Evolutionary conservation across 1,140 invertebrate species (phyloP).

Genomic region (Epicauta chinensis): DNA sequence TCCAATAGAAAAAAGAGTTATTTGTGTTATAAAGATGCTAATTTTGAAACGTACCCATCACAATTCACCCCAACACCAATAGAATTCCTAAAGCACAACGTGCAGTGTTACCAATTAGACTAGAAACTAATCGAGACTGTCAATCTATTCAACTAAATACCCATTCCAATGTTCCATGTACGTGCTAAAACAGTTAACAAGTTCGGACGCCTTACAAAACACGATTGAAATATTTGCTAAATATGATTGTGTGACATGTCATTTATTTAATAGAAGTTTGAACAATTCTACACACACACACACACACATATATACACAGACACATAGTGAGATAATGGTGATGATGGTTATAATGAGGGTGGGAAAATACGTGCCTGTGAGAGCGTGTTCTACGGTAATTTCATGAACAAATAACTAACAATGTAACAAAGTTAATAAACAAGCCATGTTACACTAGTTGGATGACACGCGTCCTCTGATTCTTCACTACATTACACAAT

Average conservation of each 20-base stretch:
- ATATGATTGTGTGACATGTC: constrained; percentile 22
- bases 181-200: background rate
- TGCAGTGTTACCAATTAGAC: too few species aligned
- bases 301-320: too few species aligned
- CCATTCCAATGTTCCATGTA: background rate
- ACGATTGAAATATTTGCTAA: constrained; percentile 24
- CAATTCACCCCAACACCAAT: too few species aligned
- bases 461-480: constrained; percentile 5
- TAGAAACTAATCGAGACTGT: too few species aligned
- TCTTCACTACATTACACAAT: too few species aligned
- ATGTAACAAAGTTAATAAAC: constrained; percentile 30
- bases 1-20: too few species aligned
- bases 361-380: constrained; percentile 21
- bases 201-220: constrained; percentile 7
- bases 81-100: too few species aligned
- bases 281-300: too few species aligned
- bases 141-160: too few species aligned
- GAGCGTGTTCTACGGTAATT: constrained; percentile 21
- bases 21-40: too few species aligned
- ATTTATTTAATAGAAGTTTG: constrained; percentile 8
- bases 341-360: background rate
- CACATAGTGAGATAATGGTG: too few species aligned
- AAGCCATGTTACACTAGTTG: background rate
- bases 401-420: constrained; percentile 25
- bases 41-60: too few species aligned